Evolutionary conservation across 2,888 invertebrate species (phyloP).

Genomic region (Notodonta ziczac): DNA sequence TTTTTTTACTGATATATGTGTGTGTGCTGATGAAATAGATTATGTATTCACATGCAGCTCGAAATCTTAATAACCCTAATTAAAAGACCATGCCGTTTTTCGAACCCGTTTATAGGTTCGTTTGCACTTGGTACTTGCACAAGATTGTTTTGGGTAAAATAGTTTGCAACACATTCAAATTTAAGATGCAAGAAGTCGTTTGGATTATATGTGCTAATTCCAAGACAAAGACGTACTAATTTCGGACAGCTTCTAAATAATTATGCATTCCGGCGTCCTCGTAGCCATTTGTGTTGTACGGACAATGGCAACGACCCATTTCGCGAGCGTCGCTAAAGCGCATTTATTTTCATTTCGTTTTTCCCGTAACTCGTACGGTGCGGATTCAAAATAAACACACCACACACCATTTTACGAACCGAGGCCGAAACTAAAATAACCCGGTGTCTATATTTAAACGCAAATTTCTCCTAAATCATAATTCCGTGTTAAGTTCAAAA

Average conservation of each 20-base stretch:
- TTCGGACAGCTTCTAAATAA: slow-evolving; percentile 44
- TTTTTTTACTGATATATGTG: slow-evolving; percentile 15
- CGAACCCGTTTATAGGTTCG: background rate
- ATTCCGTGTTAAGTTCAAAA: background rate
- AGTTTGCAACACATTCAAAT: background rate
- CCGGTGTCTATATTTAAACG: slow-evolving; percentile 45
- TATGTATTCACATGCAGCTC: background rate
- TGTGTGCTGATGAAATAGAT: background rate
- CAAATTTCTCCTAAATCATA: slow-evolving; percentile 20
- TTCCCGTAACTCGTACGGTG: slow-evolving; percentile 60
- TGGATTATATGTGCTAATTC: slow-evolving; percentile 33
- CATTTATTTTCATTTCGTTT: slow-evolving; percentile 54
- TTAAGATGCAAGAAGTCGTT: slow-evolving; percentile 17
- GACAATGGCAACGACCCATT: slow-evolving; percentile 38
- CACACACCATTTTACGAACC: slow-evolving; percentile 67
- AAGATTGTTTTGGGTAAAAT: background rate
- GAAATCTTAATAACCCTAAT: background rate
- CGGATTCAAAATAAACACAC: slow-evolving; percentile 69
- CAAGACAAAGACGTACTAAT: slow-evolving; percentile 51
- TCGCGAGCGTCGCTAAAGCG: slow-evolving; percentile 15
- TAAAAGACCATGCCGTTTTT: background rate
- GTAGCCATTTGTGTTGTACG: slow-evolving; percentile 34
- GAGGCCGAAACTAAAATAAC: slow-evolving; percentile 65
- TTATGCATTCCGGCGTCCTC: slow-evolving; percentile 51
- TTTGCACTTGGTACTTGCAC: background rate